Evolutionary conservation across 1,140 invertebrate genomes (phyloP).

Genomic region (Hestina assimilis): DNA sequence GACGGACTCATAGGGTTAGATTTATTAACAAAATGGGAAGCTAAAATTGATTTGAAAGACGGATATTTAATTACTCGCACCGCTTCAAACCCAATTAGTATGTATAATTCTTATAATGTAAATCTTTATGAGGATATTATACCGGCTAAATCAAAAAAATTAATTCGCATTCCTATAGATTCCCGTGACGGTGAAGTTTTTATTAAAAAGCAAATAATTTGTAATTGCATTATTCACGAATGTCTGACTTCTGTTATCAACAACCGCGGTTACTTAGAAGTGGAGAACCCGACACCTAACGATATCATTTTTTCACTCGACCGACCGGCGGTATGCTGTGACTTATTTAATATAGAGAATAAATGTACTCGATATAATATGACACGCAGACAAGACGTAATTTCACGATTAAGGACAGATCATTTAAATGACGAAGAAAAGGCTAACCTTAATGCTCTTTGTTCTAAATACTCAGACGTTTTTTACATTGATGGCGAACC

Average conservation of each 20-base stretch:
- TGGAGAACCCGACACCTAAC: too few relatives aligned
- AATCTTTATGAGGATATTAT: constrained; percentile 1
- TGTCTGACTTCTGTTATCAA: background rate
- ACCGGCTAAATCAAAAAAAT: background rate
- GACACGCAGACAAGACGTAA: too few relatives aligned
- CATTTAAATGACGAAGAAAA: too few relatives aligned
- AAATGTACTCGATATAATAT: too few relatives aligned
- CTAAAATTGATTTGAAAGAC: constrained; percentile 29
- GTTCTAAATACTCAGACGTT: constrained; percentile 9
- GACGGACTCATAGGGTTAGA: constrained; percentile 19
- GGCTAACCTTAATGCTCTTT: too few relatives aligned
- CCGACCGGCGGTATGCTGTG: too few relatives aligned
- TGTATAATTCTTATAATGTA: background rate
- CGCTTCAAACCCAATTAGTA: background rate
- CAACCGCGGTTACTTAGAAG: background rate
- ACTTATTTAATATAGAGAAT: too few relatives aligned
- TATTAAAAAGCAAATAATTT: background rate
- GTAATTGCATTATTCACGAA: background rate
- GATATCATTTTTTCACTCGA: too few relatives aligned
- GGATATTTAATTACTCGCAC: constrained; percentile 18
- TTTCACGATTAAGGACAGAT: too few relatives aligned
- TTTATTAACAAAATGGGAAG: constrained; percentile 11
- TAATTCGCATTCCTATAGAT: background rate
- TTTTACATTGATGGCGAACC: constrained; percentile 25
- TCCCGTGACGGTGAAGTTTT: too few relatives aligned